Base-by-base conservation (phyloP, 2,113 vertebrate genomes). In the Cynopterus brachyotis region DNA sequence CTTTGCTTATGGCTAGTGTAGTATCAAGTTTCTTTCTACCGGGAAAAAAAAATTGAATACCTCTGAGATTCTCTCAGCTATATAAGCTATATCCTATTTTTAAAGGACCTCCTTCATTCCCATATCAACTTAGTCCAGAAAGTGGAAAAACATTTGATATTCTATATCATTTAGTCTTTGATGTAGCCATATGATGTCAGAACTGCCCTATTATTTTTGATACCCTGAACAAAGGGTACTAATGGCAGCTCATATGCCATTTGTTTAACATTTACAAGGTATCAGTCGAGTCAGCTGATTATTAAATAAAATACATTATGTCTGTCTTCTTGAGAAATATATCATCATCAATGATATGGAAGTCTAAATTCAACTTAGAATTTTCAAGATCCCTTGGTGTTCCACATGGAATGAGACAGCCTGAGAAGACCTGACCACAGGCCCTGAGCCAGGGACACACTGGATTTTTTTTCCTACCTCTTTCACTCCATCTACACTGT, bases 221-320 rank as follows among this genome's bases (percentile, higher is more conserved):
- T 42, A 37, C 3, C 59, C 13, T 60, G 64, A 1, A 19, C 22
- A 70, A 35, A 69, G 35, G 66, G 20, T 82, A 40, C 1, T 83
- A 67, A 55, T 83, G 35, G 26, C 5, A 12, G 24, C 19, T 42
- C 19, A 16, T 19, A 24, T 72, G 59, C 6, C 67, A 50, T 35
- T 32, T 93, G 37, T 79, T 87, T 60, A 94, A 32, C 60, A 94
- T 90, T 86, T 96, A 45, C 50, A 72, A 94, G 32, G 62, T 47
- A n/a, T 64, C 62, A 11, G 15, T 69, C 24, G 50, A 60, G 45
- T 66, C 37, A 86, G 59, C 24, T 35, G 28, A 53, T 11, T 60
- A 2, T 79, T 90, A 92, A 85, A 37, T 89, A 85, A 76, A 81
- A 78, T 57, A 90, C 37, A 10, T 69, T 40, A 42, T 64, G 24